These are phyloP conservation scores for Tuberolachnus salignus DNA, from an alignment of 2,888 invertebrate genomes.

Conservation along the genomic window DNA sequence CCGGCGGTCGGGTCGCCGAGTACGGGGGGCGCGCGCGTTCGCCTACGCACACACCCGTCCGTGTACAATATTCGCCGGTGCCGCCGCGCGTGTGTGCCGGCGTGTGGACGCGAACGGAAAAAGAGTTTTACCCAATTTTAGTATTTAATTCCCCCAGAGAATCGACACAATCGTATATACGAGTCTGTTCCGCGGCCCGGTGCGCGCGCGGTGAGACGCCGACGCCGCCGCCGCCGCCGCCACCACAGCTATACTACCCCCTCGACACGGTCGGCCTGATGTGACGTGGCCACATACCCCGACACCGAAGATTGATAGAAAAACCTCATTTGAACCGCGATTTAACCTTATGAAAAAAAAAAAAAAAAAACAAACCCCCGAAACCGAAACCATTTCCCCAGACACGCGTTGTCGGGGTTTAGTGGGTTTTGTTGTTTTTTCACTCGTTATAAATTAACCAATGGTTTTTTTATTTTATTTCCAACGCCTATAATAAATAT, in stretches of 20 bases:
- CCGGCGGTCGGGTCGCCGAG: slow-evolving; percentile 4
- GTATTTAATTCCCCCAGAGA: slow-evolving; percentile 57
- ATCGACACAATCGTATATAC: slow-evolving; percentile 37
- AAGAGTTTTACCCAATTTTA: slow-evolving; percentile 57
- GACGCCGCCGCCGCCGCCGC: neutral
- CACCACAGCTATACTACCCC: too few relatives aligned
- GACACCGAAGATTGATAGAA: slow-evolving; percentile 45
- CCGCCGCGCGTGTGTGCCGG: neutral
- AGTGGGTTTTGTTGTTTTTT: neutral
- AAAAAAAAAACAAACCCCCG: neutral
- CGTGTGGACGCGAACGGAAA: slow-evolving; percentile 7
- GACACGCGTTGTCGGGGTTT: slow-evolving; percentile 14
- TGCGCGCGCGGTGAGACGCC: slow-evolving; percentile 3
- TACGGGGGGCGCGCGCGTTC: too few relatives aligned
- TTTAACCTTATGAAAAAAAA: slow-evolving; percentile 27
- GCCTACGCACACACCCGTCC: neutral
- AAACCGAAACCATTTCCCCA: neutral
- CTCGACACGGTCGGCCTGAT: slow-evolving; percentile 21
- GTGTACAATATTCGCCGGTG: slow-evolving; percentile 14
- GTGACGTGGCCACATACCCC: neutral
- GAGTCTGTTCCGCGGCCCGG: slow-evolving; percentile 5
- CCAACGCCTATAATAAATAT: too few relatives aligned
- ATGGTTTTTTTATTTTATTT: too few relatives aligned
- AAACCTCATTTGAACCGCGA: slow-evolving; percentile 45
- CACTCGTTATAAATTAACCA: slow-evolving; percentile 20